These are phyloP conservation scores for Geophilus truncorum DNA, from an alignment of 2,888 invertebrate genomes.

Conservation along the genomic window DNA sequence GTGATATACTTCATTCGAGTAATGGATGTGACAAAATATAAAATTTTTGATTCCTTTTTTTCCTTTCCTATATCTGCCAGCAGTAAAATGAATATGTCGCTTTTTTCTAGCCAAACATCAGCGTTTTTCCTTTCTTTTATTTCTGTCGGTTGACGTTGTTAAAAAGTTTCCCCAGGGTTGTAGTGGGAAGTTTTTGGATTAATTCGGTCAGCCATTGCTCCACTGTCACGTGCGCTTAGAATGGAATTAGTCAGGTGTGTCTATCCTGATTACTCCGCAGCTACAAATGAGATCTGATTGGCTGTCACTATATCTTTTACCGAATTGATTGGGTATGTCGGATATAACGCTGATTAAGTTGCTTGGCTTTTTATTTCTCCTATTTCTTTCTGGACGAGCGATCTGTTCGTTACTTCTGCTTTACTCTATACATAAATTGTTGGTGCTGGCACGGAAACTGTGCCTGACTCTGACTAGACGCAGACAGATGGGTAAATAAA, in stretches of 20 bases:
- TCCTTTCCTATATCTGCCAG: background rate
- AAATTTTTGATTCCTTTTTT: background rate
- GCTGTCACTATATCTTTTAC: slow-evolving; percentile 22
- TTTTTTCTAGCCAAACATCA: background rate
- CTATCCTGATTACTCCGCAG: slow-evolving; percentile 4
- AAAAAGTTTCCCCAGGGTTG: background rate
- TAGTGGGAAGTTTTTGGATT: background rate
- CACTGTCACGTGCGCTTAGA: background rate
- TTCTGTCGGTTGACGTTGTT: no score
- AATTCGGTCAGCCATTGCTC: background rate
- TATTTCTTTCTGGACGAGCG: background rate
- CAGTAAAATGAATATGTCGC: background rate
- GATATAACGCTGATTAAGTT: slow-evolving; percentile 8
- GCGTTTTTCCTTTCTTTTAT: no score
- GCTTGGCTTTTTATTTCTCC: slow-evolving; percentile 11
- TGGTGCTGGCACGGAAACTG: no score
- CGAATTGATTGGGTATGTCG: background rate
- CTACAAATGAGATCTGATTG: slow-evolving; percentile 16
- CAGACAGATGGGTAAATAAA: background rate
- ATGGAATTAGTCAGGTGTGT: slow-evolving; percentile 13
- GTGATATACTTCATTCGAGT: background rate
- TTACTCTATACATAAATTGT: background rate
- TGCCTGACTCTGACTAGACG: no score
- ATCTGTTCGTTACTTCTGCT: background rate
- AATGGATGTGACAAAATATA: background rate